Conservation (phyloP, 2,113 vertebrate species). For the Mustelus asterias region DNA sequence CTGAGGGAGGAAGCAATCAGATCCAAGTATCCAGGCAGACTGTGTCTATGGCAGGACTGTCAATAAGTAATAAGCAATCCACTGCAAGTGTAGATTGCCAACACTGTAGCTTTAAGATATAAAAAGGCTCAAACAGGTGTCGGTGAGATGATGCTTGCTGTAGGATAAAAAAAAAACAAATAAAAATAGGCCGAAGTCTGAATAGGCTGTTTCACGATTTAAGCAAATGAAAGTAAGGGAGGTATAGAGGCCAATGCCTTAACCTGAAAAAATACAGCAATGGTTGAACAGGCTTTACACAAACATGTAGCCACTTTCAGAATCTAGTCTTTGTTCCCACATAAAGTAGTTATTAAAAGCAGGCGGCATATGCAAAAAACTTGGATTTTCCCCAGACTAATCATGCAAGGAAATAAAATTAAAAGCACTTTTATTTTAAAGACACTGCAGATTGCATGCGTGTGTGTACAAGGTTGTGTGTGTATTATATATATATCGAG, state of each 20-base stretch:
- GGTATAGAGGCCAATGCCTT: background rate
- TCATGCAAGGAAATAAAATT: background rate
- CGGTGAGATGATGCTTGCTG: slow-evolving; percentile 19
- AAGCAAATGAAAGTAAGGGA: background rate
- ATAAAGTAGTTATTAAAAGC: slow-evolving; percentile 28
- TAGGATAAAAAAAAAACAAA: background rate
- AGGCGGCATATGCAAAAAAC: slow-evolving; percentile 9
- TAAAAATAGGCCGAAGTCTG: slow-evolving; percentile 33
- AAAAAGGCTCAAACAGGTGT: slow-evolving; percentile 32
- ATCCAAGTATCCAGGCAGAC: background rate
- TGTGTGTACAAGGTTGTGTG: background rate
- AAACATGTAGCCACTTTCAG: background rate
- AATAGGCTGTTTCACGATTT: slow-evolving; percentile 18
- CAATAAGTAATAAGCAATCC: background rate
- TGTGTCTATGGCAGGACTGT: slow-evolving; percentile 30
- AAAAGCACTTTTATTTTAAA: background rate
- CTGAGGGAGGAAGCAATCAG: background rate
- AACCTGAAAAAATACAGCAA: slow-evolving; percentile 33
- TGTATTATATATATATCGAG: background rate
- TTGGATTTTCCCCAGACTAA: slow-evolving; percentile 9
- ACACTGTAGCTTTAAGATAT: slow-evolving; percentile 21
- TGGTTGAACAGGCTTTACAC: slow-evolving; percentile 2
- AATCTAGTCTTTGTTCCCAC: slow-evolving; percentile 15
- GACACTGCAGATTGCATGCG: background rate
- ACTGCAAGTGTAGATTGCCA: slow-evolving; percentile 10